Conservation (phyloP, 2,113 vertebrate genomes). For the Rattus rattus region DNA sequence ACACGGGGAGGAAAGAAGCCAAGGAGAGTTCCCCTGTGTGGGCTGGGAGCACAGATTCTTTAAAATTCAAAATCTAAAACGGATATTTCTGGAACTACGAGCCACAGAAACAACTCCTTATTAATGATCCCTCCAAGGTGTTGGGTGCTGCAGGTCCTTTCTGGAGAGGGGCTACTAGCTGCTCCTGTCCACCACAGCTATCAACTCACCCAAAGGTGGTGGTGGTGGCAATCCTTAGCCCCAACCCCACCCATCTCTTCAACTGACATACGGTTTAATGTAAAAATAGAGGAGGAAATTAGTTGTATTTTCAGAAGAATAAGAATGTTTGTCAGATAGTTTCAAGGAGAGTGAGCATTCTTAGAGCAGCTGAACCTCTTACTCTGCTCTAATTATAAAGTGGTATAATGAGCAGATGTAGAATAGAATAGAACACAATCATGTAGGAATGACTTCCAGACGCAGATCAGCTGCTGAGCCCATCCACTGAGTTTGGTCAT, state of each 20-base stretch:
- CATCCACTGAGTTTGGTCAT: too few relatives aligned
- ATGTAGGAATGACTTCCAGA: not conserved
- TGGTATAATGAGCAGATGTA: not conserved
- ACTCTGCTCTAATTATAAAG: not conserved
- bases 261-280: not conserved
- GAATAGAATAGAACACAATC: not conserved
- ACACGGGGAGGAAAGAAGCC: slow-evolving; percentile 8
- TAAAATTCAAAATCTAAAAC: not conserved
- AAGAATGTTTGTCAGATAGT: not conserved
- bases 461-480: not conserved
- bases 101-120: not conserved
- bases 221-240: not conserved
- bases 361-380: too few relatives aligned
- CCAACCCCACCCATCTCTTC: not conserved
- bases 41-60: not conserved
- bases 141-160: not conserved
- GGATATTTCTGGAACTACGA: not conserved
- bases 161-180: not conserved
- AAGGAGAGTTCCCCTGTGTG: not conserved
- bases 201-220: not conserved
- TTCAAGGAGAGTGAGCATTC: not conserved
- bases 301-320: not conserved
- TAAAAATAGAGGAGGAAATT: not conserved
- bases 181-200: not conserved
- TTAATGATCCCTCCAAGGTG: not conserved